phyloP scores from a whole-genome alignment of 2,888 invertebrate species.

The Meandrusa payeni region DNA sequence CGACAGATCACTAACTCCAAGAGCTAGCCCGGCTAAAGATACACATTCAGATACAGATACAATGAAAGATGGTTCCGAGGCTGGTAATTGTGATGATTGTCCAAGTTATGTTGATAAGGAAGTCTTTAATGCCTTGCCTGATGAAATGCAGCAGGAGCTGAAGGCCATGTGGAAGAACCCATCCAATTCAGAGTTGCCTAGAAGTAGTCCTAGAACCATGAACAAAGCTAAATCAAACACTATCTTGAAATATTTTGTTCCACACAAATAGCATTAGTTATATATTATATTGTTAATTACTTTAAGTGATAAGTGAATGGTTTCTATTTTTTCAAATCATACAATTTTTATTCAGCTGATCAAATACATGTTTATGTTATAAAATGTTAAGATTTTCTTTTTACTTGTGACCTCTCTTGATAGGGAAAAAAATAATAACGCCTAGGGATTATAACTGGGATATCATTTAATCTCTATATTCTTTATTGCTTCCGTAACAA shows the following conservation, averaged over 20 bases:
- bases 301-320: slow-evolving; percentile 79
- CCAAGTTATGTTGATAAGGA: slow-evolving; percentile 85
- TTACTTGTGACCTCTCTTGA: background rate
- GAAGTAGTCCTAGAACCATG: slow-evolving; percentile 67
- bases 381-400: slow-evolving; percentile 42
- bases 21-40: slow-evolving; percentile 72
- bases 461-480: slow-evolving; percentile 79
- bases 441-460: slow-evolving; percentile 52
- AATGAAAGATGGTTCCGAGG: slow-evolving; percentile 62
- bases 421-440: slow-evolving; percentile 38
- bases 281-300: slow-evolving; percentile 74
- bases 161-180: slow-evolving; percentile 84
- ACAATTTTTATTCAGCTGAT: slow-evolving; percentile 78
- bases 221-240: slow-evolving; percentile 83
- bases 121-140: slow-evolving; percentile 86
- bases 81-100: slow-evolving; percentile 72
- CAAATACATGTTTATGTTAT: slow-evolving; percentile 80
- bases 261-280: slow-evolving; percentile 83
- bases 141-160: slow-evolving; percentile 87
- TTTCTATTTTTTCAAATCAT: slow-evolving; percentile 81
- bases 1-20: slow-evolving; percentile 66
- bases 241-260: slow-evolving; percentile 85
- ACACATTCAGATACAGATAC: slow-evolving; percentile 63
- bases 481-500: slow-evolving; percentile 83
- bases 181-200: slow-evolving; percentile 59